Percentiles rank a stretch among this genome's conserved stretches.
phyloP scores from a whole-genome alignment of 2,113 vertebrate species.

The Murina feae region DNA sequence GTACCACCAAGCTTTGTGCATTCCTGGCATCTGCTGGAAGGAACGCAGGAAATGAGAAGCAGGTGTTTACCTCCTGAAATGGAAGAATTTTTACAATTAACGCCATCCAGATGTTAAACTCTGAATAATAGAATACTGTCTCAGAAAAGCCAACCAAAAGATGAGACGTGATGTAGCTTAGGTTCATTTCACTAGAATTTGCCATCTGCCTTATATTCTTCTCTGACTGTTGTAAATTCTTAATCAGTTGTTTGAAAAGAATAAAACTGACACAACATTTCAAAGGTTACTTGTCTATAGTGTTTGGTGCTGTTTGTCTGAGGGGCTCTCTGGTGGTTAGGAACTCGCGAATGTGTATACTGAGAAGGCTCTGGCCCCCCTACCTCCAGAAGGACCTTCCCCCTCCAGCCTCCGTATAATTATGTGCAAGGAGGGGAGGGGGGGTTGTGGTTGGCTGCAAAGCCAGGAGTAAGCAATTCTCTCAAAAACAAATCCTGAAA shows the following conservation, averaged over 20 bases:
- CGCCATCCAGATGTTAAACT: not conserved
- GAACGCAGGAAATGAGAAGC: not conserved
- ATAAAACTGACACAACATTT: not conserved
- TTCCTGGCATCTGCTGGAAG: not conserved
- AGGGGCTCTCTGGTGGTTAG: not conserved
- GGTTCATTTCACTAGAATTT: not conserved
- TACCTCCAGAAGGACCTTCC: rapidly evolving
- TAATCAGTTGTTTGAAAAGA: not conserved
- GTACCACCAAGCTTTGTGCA: not conserved
- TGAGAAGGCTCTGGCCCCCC: not conserved
- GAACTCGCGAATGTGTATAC: rapidly evolving
- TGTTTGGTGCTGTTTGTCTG: not conserved
- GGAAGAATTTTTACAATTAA: not conserved
- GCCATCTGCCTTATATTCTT: not conserved
- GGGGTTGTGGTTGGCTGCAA: not conserved
- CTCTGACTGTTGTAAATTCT: not conserved
- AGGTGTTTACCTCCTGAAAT: not conserved
- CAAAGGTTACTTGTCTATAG: not conserved
- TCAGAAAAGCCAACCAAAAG: not conserved
- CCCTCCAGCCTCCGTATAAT: not conserved
- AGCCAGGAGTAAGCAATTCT: not conserved
- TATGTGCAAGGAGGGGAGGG: not conserved
- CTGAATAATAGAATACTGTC: not conserved
- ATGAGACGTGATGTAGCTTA: not conserved
- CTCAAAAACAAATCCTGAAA: not conserved